Evolutionary conservation across 2,888 invertebrate genomes (phyloP).

Genomic region (Sisyra nigra): DNA sequence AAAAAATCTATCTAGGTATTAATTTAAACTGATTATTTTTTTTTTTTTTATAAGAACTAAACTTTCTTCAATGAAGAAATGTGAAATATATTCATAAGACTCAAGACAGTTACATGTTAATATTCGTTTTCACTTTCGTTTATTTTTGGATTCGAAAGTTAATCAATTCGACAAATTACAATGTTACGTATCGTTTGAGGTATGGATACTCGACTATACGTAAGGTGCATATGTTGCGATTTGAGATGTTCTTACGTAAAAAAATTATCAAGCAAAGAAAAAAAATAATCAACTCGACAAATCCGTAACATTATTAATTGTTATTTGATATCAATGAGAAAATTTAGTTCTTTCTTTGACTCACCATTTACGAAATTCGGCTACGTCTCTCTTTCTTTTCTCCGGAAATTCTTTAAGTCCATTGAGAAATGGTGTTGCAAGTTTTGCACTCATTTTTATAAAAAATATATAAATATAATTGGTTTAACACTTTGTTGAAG

Average conservation of each 20-base stretch:
- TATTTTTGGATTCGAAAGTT: too few relatives aligned
- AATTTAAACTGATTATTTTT: too few relatives aligned
- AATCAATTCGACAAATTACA: neutral
- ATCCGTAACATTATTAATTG: too few relatives aligned
- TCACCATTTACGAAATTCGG: constrained; percentile 40
- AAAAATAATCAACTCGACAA: neutral
- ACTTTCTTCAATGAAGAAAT: too few relatives aligned
- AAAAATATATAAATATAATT: too few relatives aligned
- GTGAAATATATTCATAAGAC: too few relatives aligned
- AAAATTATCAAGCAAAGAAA: neutral
- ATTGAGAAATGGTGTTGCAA: constrained; percentile 32
- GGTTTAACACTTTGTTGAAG: too few relatives aligned
- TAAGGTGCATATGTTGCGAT: neutral
- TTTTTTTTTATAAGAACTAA: too few relatives aligned
- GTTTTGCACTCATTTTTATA: constrained; percentile 5
- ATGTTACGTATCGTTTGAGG: neutral
- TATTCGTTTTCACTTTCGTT: too few relatives aligned
- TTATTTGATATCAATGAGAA: neutral
- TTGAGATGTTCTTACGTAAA: neutral
- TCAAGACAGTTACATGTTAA: too few relatives aligned
- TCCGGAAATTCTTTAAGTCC: constrained; percentile 35
- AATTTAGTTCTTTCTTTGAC: constrained; percentile 12
- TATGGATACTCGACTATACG: neutral
- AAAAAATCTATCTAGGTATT: too few relatives aligned
- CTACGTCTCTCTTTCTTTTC: constrained; percentile 37